Evolutionary conservation across 1,140 invertebrate genomes (phyloP).

Genomic region (Drosophila bocqueti): DNA sequence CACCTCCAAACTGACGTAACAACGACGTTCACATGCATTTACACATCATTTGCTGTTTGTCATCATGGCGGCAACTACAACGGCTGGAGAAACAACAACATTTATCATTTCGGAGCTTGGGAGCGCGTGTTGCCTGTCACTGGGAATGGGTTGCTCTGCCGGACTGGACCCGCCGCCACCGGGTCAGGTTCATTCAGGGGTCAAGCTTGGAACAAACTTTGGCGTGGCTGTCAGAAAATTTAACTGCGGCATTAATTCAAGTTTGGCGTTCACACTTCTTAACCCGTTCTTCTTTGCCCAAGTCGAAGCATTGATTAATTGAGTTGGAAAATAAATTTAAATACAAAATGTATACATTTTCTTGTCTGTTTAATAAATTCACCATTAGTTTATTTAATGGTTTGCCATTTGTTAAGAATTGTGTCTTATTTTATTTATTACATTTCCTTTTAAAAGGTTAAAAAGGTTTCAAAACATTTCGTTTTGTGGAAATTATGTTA

Average conservation of each 20-base stretch:
- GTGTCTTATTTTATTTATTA: no score
- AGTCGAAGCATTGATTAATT: slow-evolving; percentile 17
- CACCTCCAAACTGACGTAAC: slow-evolving; percentile 23
- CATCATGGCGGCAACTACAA: slow-evolving; percentile 17
- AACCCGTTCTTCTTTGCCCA: slow-evolving; percentile 4
- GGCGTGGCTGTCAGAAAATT: slow-evolving; percentile 6
- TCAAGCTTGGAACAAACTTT: slow-evolving; percentile 5
- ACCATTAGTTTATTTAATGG: not conserved
- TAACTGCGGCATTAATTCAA: slow-evolving; percentile 14
- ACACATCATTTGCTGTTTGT: slow-evolving; percentile 32
- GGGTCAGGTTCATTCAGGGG: slow-evolving; percentile 12
- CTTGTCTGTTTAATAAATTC: not conserved
- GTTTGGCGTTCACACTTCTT: slow-evolving; percentile 9
- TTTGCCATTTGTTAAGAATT: not conserved
- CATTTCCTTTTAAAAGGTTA: not conserved
- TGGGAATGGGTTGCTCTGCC: slow-evolving; percentile 8
- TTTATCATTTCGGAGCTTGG: slow-evolving; percentile 5
- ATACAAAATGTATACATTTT: not conserved
- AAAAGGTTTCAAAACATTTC: no score
- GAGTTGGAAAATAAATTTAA: slow-evolving; percentile 10
- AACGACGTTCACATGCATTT: slow-evolving; percentile 16
- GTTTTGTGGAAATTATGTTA: no score
- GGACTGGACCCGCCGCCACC: not conserved
- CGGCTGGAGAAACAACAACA: slow-evolving; percentile 25
- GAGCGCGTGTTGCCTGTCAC: slow-evolving; percentile 9